Evolutionary conservation across 2,888 invertebrate genomes (phyloP).

Genomic region (Epistrophe grossulariae): DNA sequence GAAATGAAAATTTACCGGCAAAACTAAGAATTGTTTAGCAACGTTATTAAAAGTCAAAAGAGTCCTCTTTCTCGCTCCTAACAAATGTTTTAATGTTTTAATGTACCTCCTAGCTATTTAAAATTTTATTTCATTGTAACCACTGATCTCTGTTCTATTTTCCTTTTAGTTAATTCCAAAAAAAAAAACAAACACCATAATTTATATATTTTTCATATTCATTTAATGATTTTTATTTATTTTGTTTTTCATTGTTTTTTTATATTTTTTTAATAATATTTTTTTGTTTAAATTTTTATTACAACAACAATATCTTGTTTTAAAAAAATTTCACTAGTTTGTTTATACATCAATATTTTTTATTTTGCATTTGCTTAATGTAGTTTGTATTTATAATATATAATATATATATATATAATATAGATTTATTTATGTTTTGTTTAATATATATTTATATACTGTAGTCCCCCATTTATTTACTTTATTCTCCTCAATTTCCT

Average conservation of each 20-base stretch:
- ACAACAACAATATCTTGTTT: conserved; percentile 78
- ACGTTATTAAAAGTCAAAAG: too few relatives aligned
- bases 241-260: conserved; percentile 49
- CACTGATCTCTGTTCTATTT: background rate
- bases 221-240: conserved; percentile 70
- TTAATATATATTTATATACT: conserved; percentile 71
- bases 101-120: too few relatives aligned
- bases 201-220: conserved; percentile 36
- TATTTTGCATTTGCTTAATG: conserved; percentile 71
- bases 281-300: conserved; percentile 77
- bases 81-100: too few relatives aligned
- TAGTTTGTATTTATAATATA: conserved; percentile 74
- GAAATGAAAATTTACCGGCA: too few relatives aligned
- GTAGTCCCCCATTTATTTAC: conserved; percentile 75
- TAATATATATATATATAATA: conserved; percentile 63
- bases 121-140: too few relatives aligned
- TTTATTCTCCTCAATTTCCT: conserved; percentile 68
- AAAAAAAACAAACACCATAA: background rate
- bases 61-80: too few relatives aligned
- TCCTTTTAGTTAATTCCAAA: background rate
- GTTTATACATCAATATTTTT: conserved; percentile 75
- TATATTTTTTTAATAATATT: conserved; percentile 34
- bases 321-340: conserved; percentile 76
- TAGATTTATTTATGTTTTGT: conserved; percentile 71
- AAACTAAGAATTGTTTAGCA: too few relatives aligned